Evolutionary conservation across 2,113 vertebrate genomes (phyloP).

Genomic region (Andinoacara biseriatus): DNA sequence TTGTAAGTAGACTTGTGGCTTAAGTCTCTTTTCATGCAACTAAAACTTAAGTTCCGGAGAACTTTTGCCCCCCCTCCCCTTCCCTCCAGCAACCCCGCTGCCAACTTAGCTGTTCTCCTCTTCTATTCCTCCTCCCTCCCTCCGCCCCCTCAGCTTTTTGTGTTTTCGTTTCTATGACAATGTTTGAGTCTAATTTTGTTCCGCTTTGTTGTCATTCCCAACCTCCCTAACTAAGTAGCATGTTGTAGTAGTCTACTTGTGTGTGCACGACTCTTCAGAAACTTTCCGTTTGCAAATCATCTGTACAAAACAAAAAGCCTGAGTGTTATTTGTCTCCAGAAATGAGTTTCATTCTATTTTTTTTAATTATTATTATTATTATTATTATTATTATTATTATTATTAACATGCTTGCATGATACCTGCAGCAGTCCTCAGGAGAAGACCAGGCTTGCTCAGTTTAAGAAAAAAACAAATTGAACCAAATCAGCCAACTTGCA

Average conservation of each 20-base stretch:
- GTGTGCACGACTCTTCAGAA: constrained; percentile 84
- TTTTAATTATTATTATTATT: neutral
- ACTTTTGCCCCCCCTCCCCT: constrained; percentile 43
- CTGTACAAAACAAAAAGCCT: constrained; percentile 75
- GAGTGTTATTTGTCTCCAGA: constrained; percentile 81
- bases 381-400: constrained; percentile 18
- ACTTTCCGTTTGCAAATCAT: constrained; percentile 76
- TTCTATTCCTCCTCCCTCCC: constrained; percentile 46
- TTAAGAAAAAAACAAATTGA: neutral
- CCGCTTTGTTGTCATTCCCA: constrained; percentile 74
- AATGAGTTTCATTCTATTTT: constrained; percentile 58
- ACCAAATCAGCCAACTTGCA: constrained; percentile 11
- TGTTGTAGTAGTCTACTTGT: constrained; percentile 90
- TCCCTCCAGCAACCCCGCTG: constrained; percentile 62
- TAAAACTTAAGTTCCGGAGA: constrained; percentile 74
- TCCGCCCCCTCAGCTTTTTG: constrained; percentile 66
- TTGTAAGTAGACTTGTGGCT: constrained; percentile 94
- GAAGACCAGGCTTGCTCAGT: constrained; percentile 67
- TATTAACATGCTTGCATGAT: constrained; percentile 59
- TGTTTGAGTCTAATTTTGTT: constrained; percentile 66
- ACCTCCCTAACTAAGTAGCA: constrained; percentile 87
- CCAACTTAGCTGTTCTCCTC: constrained; percentile 46
- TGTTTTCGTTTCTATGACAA: constrained; percentile 67
- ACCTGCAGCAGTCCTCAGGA: constrained; percentile 77
- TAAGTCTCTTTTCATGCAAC: constrained; percentile 83